Base-by-base conservation (phyloP, 92 coral and sea anemone genomes). In the Actinostola sp. region DNA sequence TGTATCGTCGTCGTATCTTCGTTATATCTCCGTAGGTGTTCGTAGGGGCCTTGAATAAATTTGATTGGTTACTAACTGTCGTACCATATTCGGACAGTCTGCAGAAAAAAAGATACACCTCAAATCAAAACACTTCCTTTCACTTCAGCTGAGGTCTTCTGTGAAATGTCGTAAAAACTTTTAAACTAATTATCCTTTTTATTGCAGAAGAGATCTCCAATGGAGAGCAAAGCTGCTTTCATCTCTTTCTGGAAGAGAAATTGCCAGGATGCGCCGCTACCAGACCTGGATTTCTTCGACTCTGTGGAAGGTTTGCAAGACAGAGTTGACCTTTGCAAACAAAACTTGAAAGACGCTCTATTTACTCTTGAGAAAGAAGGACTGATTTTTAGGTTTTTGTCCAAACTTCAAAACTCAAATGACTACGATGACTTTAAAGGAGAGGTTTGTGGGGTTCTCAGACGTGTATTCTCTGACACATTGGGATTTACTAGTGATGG, bases 351-450 rank as follows among this genome's bases (percentile, higher is more conserved):
- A 27, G 65, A 67, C 24, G 89, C 97, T 31, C 29, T 91, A 42
- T 24, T 35, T 38, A 73, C 56, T 72, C 15, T 91, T 44, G 74
- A 82, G 75, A 76, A 80, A 31, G 97, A 91, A 74, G 97, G 92
- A 56, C 86, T 90, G 35, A 54, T 90, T 17, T 50, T 90, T 4
- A 90, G 89, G 63, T 90, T 87, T 92, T 64, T 90, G 45, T 83
- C 81, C 61, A 89, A 64, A 61, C 74, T 85, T 28, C 59, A 68
- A 12, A 69, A 72, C 51, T 51, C 70, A 16, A 76, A 72, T 38
- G 84, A 61, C 53, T 53, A 53, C 32, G 71, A 76, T 35, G 76
- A 77, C 24, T 83, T 73, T 32, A 78, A 83, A 24, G 63, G 71
- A 50, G 81, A 87, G 46, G 69, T 87, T 14, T 58, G 76, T 26